Base-by-base conservation (phyloP, 2,113 vertebrate genomes). In the Neodontobutis hainanensis region DNA sequence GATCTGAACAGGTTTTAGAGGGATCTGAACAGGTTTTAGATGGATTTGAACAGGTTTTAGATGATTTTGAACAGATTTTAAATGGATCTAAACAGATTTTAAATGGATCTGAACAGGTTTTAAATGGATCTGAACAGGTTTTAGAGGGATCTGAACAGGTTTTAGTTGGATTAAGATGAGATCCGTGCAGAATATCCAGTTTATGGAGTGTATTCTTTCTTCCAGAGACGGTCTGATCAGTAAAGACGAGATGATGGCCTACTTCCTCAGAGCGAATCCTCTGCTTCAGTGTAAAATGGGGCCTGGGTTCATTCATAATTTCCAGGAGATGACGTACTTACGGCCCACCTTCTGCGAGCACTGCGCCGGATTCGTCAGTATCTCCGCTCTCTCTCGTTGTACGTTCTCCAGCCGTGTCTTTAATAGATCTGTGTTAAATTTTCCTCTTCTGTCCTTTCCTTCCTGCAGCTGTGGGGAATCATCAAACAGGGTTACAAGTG, bases 401-500 rank as follows among this genome's bases (percentile, higher is more conserved):
- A 27, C 19, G 19, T 27, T 65, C 10, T 12, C 52, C 7, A 9
- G 36, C 48, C 19, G 9, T 14, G 10, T 8, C 34, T 32, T 40
- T 1, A 3, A 14, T 32, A 7, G 43, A 60, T 16, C 6, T 8
- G 10, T 43, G 42, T 43, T 43, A 43, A 46, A 11, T 14, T 1
- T 11, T 58, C 11, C 16, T 19, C 4, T 42, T 1, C 36, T 90
- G 73, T 89, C 46, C 4, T 79, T 80, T 61, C 69, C 84, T 85
- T 92, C 89, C 86, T 93, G 68, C 93, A 99, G 97, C 95, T 99
- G 61, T 99, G 97, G 97, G 97, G 97, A 64, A 97, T 99, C 90
- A 98, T 99, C 92, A 99, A 98, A 85, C 97, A 99, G 92, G 97
- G 97, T 82, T 97, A 95, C 92, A 99, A 97, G 91, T 99, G 97